These are phyloP conservation scores for Drosophila silvestris DNA, from an alignment of 2,888 invertebrate species.

Conservation along the genomic window DNA sequence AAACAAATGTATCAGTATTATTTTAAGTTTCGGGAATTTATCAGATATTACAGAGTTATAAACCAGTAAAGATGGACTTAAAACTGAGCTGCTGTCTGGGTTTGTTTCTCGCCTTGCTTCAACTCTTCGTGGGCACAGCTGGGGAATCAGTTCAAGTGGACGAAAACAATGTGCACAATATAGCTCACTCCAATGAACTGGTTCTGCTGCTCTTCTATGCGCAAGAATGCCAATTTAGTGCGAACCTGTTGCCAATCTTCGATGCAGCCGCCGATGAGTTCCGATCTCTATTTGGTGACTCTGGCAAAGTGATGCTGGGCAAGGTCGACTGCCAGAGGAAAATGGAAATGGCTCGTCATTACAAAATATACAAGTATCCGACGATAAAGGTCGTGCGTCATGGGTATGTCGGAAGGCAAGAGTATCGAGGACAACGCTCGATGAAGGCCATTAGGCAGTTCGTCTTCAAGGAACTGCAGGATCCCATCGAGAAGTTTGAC, in stretches of 20 bases:
- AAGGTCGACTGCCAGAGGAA: slow-evolving; percentile 98
- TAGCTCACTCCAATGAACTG: slow-evolving; percentile 89
- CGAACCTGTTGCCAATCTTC: slow-evolving; percentile 96
- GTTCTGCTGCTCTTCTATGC: slow-evolving; percentile 99
- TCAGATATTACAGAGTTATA: neutral
- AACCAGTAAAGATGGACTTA: slow-evolving; percentile 16
- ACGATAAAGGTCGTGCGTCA: slow-evolving; percentile 97
- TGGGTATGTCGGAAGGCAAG: slow-evolving; percentile 90
- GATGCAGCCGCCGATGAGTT: slow-evolving; percentile 92
- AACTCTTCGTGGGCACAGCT: neutral
- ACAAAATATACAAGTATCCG: slow-evolving; percentile 98
- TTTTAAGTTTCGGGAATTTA: neutral
- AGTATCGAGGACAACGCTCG: slow-evolving; percentile 94
- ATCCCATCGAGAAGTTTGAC: slow-evolving; percentile 91
- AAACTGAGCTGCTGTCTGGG: neutral
- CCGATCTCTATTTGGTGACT: slow-evolving; percentile 89
- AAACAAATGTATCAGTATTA: neutral
- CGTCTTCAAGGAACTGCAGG: slow-evolving; percentile 93
- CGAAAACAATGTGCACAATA: slow-evolving; percentile 6
- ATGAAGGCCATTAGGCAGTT: slow-evolving; percentile 93
- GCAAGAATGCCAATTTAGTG: slow-evolving; percentile 98
- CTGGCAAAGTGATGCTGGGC: slow-evolving; percentile 94
- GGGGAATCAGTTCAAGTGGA: slow-evolving; percentile 23
- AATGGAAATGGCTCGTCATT: slow-evolving; percentile 91
- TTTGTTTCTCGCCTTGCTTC: slow-evolving; percentile 1